Evolutionary conservation across 1,140 invertebrate species (phyloP).

Genomic region (Hydropsyche tenuis): DNA sequence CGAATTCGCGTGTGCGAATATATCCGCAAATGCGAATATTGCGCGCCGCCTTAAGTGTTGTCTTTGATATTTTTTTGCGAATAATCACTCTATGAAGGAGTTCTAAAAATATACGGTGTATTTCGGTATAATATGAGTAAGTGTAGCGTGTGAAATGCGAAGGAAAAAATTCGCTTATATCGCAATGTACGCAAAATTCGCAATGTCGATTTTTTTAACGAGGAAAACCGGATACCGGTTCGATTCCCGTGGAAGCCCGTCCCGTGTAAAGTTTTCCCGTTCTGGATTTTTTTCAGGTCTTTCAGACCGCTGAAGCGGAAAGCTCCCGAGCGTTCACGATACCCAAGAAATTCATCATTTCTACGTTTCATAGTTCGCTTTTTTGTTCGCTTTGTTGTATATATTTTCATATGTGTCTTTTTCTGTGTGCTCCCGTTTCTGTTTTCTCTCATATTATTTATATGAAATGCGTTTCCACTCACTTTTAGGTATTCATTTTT

Average conservation of each 20-base stretch:
- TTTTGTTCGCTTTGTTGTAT: slow-evolving; percentile 1
- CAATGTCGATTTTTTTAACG: background rate
- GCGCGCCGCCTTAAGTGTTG: no score
- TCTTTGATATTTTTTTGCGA: no score
- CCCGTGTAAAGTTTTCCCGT: background rate
- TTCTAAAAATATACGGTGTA: no score
- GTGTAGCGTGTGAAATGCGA: no score
- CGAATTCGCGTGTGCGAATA: no score
- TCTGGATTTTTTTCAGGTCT: slow-evolving; percentile 8
- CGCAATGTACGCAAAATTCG: background rate
- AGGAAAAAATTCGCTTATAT: no score
- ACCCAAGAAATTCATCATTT: slow-evolving; percentile 30
- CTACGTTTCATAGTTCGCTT: slow-evolving; percentile 25
- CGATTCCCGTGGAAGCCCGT: background rate
- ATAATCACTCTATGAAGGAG: no score
- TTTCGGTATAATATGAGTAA: no score
- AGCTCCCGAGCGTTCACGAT: slow-evolving; percentile 12
- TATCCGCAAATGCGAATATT: no score
- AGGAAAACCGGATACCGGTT: background rate
- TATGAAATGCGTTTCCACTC: no score
- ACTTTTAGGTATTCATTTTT: no score
- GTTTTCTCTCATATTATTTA: background rate
- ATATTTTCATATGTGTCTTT: background rate
- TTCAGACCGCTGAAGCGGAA: slow-evolving; percentile 27
- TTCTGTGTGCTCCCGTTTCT: background rate